Base-by-base conservation (phyloP, 2,113 vertebrate genomes). In the Otolemur garnettii region DNA sequence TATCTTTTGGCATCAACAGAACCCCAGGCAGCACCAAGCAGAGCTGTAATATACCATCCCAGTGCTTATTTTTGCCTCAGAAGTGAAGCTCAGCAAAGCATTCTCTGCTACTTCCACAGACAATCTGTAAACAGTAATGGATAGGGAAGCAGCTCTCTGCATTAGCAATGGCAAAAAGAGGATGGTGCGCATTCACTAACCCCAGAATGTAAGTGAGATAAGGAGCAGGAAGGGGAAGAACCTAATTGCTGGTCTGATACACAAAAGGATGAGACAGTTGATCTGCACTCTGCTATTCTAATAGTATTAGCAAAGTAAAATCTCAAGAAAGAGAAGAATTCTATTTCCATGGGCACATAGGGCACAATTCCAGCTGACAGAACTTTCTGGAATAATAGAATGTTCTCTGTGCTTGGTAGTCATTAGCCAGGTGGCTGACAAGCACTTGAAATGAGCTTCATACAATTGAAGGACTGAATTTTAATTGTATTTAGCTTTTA, bases 401-500 rank as follows among this genome's bases (percentile, higher is more conserved):
- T 17, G 22, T 11, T 38, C 33, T 57, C 4, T 30, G 0, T 7
- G 30, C 2, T 28, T 4, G 66, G 45, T 12, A 69, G 38, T 21
- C 33, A 33, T 26, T 24, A 66, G 71, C 45, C 35, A 15, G 6
- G 7, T 53, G 26, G 57, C 15, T 77, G 26, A 26, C 0, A 7
- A 71, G 62, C 53, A 85, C 21, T 2, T 19, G 45, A 90, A 83
- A 91, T 1, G 5, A 18, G 2, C 14, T 19, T 26, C 19, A 13
- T 59, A 78, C 35, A 64, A 68, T 11, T 19, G 26, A 77, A 4
- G 5, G 18, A 77, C 22, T 59, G 1, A 77, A 83, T 91, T 85
- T 81, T 62, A 55, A 33, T 91, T 38, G 88, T 85, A 62, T 19
- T 42, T 35, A 69, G 60, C 62, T 94, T 93, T 33, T 50, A 90